These are phyloP conservation scores for Danio tinwini DNA, from an alignment of 2,797 vertebrate genomes.

Conservation along the genomic window DNA sequence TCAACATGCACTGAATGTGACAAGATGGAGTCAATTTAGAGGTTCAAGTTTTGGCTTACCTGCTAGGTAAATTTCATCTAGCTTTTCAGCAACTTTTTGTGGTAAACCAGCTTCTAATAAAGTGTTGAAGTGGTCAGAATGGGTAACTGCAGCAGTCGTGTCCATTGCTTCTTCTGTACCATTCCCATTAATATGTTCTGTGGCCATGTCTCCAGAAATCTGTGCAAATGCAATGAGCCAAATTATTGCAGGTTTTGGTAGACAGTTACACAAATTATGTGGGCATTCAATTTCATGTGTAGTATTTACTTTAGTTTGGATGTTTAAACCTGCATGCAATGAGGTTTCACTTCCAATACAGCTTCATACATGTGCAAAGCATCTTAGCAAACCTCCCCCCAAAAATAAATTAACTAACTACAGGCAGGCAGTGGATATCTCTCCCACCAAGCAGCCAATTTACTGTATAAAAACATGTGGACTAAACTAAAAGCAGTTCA, in stretches of 20 bases:
- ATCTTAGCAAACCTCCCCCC: not conserved
- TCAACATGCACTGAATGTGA: slow-evolving; percentile 26
- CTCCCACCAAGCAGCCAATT: not conserved
- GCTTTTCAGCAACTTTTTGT: slow-evolving; percentile 96
- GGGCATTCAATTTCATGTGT: not conserved
- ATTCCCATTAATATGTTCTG: slow-evolving; percentile 98
- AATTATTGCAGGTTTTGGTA: slow-evolving; percentile 56
- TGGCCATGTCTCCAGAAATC: slow-evolving; percentile 96
- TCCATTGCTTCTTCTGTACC: slow-evolving; percentile 97
- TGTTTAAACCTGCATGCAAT: not conserved
- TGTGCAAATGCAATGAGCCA: slow-evolving; percentile 80
- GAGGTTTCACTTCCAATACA: not conserved
- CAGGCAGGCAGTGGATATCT: too few species aligned
- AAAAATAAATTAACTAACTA: not conserved
- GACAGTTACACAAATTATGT: slow-evolving; percentile 21
- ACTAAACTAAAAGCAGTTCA: not conserved
- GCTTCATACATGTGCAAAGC: not conserved
- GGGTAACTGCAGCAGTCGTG: slow-evolving; percentile 87
- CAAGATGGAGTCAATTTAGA: slow-evolving; percentile 38
- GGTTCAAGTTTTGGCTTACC: slow-evolving; percentile 80
- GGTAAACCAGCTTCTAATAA: slow-evolving; percentile 94
- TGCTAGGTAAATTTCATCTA: slow-evolving; percentile 97
- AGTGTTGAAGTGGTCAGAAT: slow-evolving; percentile 93
- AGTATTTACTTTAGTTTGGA: not conserved
- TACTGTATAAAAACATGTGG: not conserved